Evolutionary conservation across 2,888 invertebrate species (phyloP).

Genomic region (Bombylius discolor): DNA sequence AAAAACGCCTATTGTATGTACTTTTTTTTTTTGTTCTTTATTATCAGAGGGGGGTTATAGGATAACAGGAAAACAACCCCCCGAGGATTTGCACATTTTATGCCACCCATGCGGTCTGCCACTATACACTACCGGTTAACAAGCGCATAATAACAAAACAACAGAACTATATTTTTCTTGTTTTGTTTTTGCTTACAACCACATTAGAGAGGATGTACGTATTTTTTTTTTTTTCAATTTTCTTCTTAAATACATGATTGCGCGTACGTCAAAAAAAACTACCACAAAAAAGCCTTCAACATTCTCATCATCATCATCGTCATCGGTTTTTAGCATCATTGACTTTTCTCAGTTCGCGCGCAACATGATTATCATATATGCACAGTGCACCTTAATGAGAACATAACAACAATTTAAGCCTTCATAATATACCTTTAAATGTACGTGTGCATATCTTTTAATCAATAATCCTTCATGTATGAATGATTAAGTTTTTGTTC

Average conservation of each 20-base stretch:
- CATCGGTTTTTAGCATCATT: not conserved
- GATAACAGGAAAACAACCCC: constrained; percentile 8
- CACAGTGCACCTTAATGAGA: constrained; percentile 1
- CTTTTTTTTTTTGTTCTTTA: too few species aligned
- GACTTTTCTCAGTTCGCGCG: constrained; percentile 11
- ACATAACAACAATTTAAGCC: not conserved
- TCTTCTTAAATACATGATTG: not conserved
- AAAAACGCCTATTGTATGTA: not conserved
- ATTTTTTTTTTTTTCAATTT: not conserved
- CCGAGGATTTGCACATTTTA: constrained; percentile 13
- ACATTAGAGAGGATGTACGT: too few species aligned
- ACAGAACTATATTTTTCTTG: not conserved
- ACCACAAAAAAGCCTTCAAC: too few species aligned
- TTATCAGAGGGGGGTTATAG: not conserved
- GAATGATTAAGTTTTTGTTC: constrained; percentile 2
- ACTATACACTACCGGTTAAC: not conserved
- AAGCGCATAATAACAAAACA: not conserved
- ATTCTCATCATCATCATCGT: not conserved
- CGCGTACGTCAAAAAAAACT: too few species aligned
- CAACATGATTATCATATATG: not conserved
- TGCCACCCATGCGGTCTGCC: constrained; percentile 12
- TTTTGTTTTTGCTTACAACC: too few species aligned
- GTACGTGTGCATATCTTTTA: not conserved
- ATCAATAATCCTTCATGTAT: constrained; percentile 4
- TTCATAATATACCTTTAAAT: not conserved